These are phyloP conservation scores for Drosophila subobscura DNA, from an alignment of 1,140 invertebrate species.

Conservation along the genomic window DNA sequence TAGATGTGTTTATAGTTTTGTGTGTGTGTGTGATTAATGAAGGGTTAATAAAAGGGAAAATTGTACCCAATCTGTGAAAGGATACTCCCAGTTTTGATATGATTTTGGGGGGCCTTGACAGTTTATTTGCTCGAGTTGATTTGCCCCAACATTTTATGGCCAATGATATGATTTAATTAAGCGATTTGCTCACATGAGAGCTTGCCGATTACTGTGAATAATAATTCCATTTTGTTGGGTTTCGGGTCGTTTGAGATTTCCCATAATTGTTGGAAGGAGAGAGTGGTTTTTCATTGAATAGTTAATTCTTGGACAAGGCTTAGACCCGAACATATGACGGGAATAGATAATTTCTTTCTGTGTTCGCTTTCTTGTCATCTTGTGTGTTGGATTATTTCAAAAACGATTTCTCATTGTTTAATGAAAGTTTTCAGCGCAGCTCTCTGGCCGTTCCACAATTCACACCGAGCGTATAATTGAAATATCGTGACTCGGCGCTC, in stretches of 20 bases:
- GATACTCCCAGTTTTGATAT: conserved; percentile 38
- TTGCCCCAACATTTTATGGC: conserved; percentile 27
- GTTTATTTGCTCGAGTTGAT: conserved; percentile 59
- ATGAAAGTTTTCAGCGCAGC: conserved; percentile 12
- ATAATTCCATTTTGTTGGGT: not conserved
- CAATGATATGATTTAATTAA: conserved; percentile 50
- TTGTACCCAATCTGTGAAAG: conserved; percentile 51
- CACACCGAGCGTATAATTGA: conserved; percentile 68
- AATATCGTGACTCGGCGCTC: conserved; percentile 71
- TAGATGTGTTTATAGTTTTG: conserved; percentile 58
- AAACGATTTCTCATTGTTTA: conserved; percentile 27
- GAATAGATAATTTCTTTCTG: not conserved
- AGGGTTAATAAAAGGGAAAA: conserved; percentile 70
- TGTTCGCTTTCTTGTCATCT: not conserved
- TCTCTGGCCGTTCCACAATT: conserved; percentile 48
- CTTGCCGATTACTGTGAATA: conserved; percentile 1
- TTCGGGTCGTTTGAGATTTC: too few species aligned
- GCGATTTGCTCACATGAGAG: conserved; percentile 28
- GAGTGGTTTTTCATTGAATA: too few species aligned
- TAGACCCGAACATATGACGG: too few species aligned
- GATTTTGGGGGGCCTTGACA: conserved; percentile 34
- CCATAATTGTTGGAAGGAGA: too few species aligned
- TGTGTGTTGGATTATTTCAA: conserved; percentile 14
- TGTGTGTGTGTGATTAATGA: conserved; percentile 66
- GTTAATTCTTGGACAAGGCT: too few species aligned